A percentile compares a stretch with the other conserved stretches of the same genome.
phyloP scores from a whole-genome alignment of 2,113 vertebrate genomes.

The Thermophis baileyi region DNA sequence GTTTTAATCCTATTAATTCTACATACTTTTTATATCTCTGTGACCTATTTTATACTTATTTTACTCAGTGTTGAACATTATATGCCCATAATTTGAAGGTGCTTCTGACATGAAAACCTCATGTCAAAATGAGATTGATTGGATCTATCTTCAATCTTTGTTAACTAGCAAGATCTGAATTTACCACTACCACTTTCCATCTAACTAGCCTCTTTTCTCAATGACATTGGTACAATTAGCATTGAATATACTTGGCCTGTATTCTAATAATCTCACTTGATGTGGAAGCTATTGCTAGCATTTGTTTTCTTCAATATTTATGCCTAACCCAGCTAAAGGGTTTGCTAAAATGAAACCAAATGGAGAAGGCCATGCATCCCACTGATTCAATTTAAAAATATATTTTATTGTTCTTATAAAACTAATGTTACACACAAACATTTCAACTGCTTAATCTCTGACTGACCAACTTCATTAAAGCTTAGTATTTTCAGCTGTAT shows the following conservation, averaged over 20 bases:
- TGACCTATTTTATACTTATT: too few relatives aligned
- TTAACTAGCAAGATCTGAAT: not conserved
- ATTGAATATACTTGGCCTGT: not conserved
- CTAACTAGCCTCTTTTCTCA: not conserved
- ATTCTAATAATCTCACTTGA: not conserved
- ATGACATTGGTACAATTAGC: not conserved
- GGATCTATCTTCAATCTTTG: not conserved
- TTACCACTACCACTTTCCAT: not conserved
- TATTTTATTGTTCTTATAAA: not conserved
- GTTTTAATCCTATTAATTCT: too few relatives aligned
- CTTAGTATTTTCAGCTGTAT: not conserved
- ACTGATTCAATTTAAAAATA: not conserved
- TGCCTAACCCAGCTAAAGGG: not conserved
- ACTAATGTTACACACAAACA: slow-evolving; percentile 9
- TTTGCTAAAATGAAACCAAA: slow-evolving; percentile 13
- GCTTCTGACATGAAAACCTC: not conserved
- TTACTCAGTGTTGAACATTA: too few relatives aligned
- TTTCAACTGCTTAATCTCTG: slow-evolving; percentile 2
- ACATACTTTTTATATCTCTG: too few relatives aligned
- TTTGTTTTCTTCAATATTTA: slow-evolving; percentile 7
- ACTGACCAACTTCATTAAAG: slow-evolving; percentile 1
- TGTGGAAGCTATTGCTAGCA: not conserved
- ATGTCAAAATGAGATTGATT: not conserved
- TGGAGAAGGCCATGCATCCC: not conserved
- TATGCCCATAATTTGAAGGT: too few relatives aligned